Conservation (phyloP, 2,113 vertebrate genomes). For the Saimiri boliviensis region DNA sequence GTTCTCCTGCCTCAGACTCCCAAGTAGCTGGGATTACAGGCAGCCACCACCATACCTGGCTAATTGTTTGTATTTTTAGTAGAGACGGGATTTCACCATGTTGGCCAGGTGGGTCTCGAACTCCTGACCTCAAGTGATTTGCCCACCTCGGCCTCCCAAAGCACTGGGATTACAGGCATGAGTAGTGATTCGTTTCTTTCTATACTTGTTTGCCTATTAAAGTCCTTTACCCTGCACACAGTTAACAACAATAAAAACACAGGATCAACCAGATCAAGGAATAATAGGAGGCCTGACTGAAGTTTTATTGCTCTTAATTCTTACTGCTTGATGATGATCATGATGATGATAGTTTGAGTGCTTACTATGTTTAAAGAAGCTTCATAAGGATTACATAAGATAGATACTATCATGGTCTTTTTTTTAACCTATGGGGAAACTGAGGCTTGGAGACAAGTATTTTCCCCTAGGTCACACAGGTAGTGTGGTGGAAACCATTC, state of each 20-base stretch:
- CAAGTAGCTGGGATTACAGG: no score
- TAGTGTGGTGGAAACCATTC: neutral
- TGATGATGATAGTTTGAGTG: neutral
- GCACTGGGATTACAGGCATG: neutral
- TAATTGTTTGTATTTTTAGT: no score
- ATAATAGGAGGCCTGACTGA: neutral
- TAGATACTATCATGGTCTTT: neutral
- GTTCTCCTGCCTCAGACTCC: no score
- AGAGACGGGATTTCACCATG: no score
- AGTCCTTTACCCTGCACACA: neutral
- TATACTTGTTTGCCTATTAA: slow-evolving; percentile 19
- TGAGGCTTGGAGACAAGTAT: neutral
- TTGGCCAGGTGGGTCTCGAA: neutral
- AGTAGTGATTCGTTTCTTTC: slow-evolving; percentile 47
- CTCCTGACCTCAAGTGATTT: neutral
- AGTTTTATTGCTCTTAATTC: neutral
- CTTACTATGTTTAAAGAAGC: neutral
- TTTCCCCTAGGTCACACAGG: neutral
- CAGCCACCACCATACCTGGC: no score
- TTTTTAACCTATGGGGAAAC: neutral
- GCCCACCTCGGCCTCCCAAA: neutral
- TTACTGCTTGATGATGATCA: neutral
- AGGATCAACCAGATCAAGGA: slow-evolving; percentile 24
- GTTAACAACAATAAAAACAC: neutral
- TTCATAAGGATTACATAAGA: neutral